These are phyloP conservation scores for Bufo gargarizans DNA, from an alignment of 2,113 vertebrate species.

Conservation along the genomic window DNA sequence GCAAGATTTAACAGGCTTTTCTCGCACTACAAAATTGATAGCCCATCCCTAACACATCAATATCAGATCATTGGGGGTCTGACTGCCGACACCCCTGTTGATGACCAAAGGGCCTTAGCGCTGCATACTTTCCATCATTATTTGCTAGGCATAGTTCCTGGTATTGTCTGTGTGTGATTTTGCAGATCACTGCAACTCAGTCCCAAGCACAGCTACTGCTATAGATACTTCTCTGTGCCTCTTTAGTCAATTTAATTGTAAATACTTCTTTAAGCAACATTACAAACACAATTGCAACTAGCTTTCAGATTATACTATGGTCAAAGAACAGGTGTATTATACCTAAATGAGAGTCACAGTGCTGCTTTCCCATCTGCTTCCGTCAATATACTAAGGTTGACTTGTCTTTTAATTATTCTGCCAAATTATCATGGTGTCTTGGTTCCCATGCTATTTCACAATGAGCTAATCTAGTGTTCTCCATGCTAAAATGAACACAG, in stretches of 20 bases:
- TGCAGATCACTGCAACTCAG: too few species aligned
- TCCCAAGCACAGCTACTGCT: too few species aligned
- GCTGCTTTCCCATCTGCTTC: conserved; percentile 35
- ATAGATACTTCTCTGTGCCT: too few species aligned
- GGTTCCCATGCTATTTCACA: background rate
- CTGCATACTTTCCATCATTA: too few species aligned
- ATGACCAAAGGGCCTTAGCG: too few species aligned
- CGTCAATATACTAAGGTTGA: conserved; percentile 20
- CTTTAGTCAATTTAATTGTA: background rate
- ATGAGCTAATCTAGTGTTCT: background rate
- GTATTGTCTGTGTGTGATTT: too few species aligned
- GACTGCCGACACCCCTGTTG: too few species aligned
- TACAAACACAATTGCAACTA: background rate
- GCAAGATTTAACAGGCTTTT: too few species aligned
- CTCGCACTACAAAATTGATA: too few species aligned
- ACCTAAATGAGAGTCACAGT: background rate
- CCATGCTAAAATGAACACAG: background rate
- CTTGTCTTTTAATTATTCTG: conserved; percentile 32
- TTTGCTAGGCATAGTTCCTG: too few species aligned
- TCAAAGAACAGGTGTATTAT: conserved; percentile 10
- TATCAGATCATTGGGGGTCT: too few species aligned
- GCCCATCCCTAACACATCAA: too few species aligned
- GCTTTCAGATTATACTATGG: background rate
- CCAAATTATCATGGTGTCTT: conserved; percentile 28
- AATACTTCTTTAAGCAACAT: background rate